Percentiles rank a stretch among this genome's conserved stretches.
Conservation (phyloP, 2,113 vertebrate species). For the Tachuris rubrigastra region DNA sequence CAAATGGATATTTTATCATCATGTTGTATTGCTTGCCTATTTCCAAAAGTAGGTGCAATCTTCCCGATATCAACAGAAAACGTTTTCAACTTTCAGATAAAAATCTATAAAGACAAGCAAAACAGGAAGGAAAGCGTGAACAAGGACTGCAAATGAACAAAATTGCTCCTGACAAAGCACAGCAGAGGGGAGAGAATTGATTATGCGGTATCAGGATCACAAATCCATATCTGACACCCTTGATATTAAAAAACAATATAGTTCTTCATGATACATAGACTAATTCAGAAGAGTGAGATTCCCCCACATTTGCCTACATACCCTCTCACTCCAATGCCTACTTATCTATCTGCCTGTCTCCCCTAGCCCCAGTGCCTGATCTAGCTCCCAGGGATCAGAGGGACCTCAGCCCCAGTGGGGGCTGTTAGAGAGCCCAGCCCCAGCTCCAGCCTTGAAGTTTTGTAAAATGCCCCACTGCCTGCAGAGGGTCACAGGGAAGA, state of each 20-base stretch:
- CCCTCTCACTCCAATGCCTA: neutral
- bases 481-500: neutral
- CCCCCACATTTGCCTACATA: neutral
- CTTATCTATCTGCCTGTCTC: neutral
- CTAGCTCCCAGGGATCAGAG: fast-evolving
- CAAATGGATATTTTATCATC: constrained; percentile 29
- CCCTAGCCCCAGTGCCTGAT: neutral
- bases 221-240: constrained; percentile 52
- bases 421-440: neutral
- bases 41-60: constrained; percentile 18
- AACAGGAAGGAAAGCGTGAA: constrained; percentile 27
- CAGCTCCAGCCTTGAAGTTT: neutral
- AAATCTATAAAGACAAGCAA: constrained; percentile 51
- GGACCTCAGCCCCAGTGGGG: neutral
- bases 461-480: fast-evolving
- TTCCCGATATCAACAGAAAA: constrained; percentile 24
- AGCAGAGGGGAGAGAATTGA: constrained; percentile 45
- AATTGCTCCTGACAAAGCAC: constrained; percentile 46
- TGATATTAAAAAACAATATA: constrained; percentile 48
- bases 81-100: constrained; percentile 46
- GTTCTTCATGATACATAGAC: neutral
- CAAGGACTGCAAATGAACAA: constrained; percentile 50
- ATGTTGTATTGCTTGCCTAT: neutral
- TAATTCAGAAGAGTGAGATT: constrained; percentile 13
- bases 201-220: constrained; percentile 63